Base-by-base conservation (phyloP, 2,888 invertebrate species). In the Psococerastis gibbosa region DNA sequence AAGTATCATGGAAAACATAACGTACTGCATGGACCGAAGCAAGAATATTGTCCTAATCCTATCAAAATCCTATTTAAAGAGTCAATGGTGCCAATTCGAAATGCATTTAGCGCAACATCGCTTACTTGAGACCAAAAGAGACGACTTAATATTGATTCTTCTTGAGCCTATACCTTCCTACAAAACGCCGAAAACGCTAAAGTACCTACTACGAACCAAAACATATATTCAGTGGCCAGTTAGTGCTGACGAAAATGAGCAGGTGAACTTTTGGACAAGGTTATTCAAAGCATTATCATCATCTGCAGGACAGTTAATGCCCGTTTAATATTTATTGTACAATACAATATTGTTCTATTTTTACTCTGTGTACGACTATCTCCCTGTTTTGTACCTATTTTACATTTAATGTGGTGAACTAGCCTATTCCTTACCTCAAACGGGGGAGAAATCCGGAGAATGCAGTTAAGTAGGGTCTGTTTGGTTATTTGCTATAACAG, bases 61-160 rank as follows among this genome's bases (percentile, higher is more conserved):
- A 11, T 76, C 77, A 0, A 63, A 69, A 32, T 62, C 65, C 49
- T 78, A 78, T 55, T 57, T 77, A 5, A 59, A 68, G 6, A 78
- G 78, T 49, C 73, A 76, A 49, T 79, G 78, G 78, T 78, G 78
- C 52, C 73, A 75, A 52, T 78, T 75, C 50, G 78, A 79, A 57
- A 71, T 78, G 71, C 72, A 75, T 50, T 54, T 78, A 35, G 78
- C 77, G 0, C 77, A 78, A 46, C 73, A 75, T 53, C 65, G 73
- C 43, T 61, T 74, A 2, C 59, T 74, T 45, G 75, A 75, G 55
- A 71, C 71, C 0, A 64, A 69, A 22, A 62, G 70, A 13, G 74
- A 76, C 50, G 70, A 73, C 43, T 58, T 79, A 15, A 68, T 76
- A 1, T 55, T 78, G 1, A 67, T 78, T 1, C 65, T 77, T 6